Base-by-base conservation (phyloP, 2,113 vertebrate genomes). In the Sorex araneus region DNA sequence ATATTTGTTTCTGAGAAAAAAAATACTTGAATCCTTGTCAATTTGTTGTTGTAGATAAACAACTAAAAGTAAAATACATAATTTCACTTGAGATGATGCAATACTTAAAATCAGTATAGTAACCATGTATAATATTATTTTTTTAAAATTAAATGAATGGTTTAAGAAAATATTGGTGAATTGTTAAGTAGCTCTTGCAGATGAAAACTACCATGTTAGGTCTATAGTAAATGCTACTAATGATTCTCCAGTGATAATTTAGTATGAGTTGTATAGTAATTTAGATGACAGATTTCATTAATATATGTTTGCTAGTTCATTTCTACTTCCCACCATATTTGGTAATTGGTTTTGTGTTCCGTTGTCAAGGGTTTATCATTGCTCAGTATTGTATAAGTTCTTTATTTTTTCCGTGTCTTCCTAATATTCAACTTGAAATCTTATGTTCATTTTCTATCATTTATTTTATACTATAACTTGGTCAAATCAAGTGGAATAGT, bases 381-480 rank as follows among this genome's bases (percentile, higher is more conserved):
- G 4, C 3, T 54, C 54, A 16, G 54, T 54, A 54, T 12, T 54
- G 54, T 54, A 54, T 54, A 40, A 40, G 54, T 54, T 54, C 18
- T 54, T 54, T 54, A n/a, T 54, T 30, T 34, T 70, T 16, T 15
- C n/a, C 67, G 32, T 19, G 6, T 70, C n/a, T 70, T 70, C 18
- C 15, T 10, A 70, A 32, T 3, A 34, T 16, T 16, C 67, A 70
- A 70, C 67, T 70, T 67, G 66, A 67, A 12, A 67, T 11, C 66
- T 67, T 67, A 32, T 54, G 54, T 54, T 54, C 13, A 70, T 75
- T 47, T 45, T 32, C 90, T 84, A 47, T 4, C 9, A 54, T 13
- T 54, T 45, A 27, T 79, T 63, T 87, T 79, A 21, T 82, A 54
- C 82, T 93, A 77, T 30, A n/a, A 80, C 78, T 87, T 84, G 70